A percentile compares a stretch with the other conserved stretches of the same genome.
Conservation (phyloP, 2,797 vertebrate genomes). For the Chrosomus eos region DNA sequence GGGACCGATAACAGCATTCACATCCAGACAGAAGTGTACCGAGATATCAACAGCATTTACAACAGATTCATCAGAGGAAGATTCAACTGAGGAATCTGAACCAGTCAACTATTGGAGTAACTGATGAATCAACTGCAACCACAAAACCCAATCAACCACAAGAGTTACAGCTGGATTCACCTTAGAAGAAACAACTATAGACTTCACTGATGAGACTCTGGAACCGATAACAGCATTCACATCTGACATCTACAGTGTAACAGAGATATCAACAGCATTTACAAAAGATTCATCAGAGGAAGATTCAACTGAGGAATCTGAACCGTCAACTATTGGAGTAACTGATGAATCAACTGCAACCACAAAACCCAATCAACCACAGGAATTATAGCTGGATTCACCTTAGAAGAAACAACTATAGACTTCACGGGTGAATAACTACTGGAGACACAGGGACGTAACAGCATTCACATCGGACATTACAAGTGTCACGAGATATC, state of each 20-base stretch:
- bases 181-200: background rate
- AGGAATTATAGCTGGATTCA: background rate
- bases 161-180: background rate
- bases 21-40: too few species aligned
- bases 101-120: background rate
- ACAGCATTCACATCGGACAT: background rate
- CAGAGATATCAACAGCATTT: background rate
- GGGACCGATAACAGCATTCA: too few species aligned
- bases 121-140: background rate
- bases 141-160: background rate
- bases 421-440: background rate
- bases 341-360: background rate
- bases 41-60: accelerated
- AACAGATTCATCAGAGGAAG: background rate
- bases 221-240: background rate
- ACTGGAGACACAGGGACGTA: background rate
- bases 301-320: too few species aligned
- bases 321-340: background rate
- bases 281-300: background rate
- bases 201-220: background rate
- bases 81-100: background rate
- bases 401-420: background rate
- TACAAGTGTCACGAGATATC: too few species aligned
- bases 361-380: background rate
- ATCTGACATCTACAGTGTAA: background rate